Evolutionary conservation across 1,140 invertebrate species (phyloP), one percentile per base, ranked within the genome.

Genomic region (Microplitis mediator): DNA sequence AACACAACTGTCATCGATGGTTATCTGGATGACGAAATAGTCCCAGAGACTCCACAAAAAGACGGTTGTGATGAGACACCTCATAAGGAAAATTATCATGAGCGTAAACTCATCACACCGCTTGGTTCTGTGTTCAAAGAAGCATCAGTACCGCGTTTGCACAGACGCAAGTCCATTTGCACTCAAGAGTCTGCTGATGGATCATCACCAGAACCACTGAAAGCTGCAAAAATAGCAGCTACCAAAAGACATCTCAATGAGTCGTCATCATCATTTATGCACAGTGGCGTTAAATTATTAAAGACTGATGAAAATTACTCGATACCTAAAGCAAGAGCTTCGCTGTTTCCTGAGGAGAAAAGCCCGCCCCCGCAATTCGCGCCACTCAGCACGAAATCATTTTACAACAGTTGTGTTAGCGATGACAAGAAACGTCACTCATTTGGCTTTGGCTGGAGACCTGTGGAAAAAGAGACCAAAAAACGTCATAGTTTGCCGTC

Each of bases 321-420:
- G 0, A 72, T 74, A 23, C 76, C 85, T 13, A 84, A 76, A 78
- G 84, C 83, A 3, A 79, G 85, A 71, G 80, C 84, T 14, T 75
- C 84, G 0, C 69, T 86, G 4, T 87, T 87, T 74, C 81, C 80
- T 36, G 83, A 85, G 3, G 78, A 68, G n/a, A 74, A 73, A 52
- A 64, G 72, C 13, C 66, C 78, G 60, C 11, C 64, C 8, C 56
- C 16, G 3, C 74, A 71, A 58, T 60, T 74, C 4, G 4, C 23
- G 56, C 54, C 77, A 23, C n/a, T 86, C 11, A 82, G 80, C 74
- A 74, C 84, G 35, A 83, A 76, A 72, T 78, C 73, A 8, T 86
- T 86, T 69, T 86, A 86, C 66, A 80, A 71, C n/a, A 73, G 45
- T n/a, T 56, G 14, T 32, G 58, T 50, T 60, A 54, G 23, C 13